Evolutionary conservation across 1,140 invertebrate genomes (phyloP).

Genomic region (Neuroterus valhalla): DNA sequence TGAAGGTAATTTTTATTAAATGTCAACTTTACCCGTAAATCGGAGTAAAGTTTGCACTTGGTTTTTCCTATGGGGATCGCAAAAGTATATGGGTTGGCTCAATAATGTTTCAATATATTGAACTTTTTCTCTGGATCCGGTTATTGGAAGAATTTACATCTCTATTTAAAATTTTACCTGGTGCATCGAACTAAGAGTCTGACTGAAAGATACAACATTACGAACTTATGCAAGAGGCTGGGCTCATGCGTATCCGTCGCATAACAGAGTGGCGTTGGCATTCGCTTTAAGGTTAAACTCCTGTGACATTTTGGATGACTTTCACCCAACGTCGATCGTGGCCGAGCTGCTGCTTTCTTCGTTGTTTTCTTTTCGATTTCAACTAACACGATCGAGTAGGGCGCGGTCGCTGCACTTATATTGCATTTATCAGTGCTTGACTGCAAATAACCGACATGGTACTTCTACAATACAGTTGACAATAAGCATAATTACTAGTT

Average conservation of each 20-base stretch:
- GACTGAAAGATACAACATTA: neutral
- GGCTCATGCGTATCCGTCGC: conserved; percentile 54
- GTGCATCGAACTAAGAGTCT: neutral
- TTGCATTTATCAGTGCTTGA: conserved; percentile 7
- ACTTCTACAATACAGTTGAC: conserved; percentile 1
- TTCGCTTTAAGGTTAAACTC: conserved; percentile 59
- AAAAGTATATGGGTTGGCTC: too few species aligned
- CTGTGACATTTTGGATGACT: conserved; percentile 60
- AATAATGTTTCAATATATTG: too few species aligned
- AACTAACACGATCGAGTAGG: conserved; percentile 41
- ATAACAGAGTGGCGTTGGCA: conserved; percentile 55
- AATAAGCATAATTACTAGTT: conserved; percentile 4
- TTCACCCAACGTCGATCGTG: conserved; percentile 54
- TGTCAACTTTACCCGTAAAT: too few species aligned
- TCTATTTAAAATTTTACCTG: neutral
- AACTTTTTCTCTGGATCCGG: too few species aligned
- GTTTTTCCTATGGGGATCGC: too few species aligned
- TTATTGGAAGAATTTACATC: neutral
- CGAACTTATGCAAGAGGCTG: conserved; percentile 53
- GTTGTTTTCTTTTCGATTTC: conserved; percentile 50
- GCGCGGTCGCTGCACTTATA: conserved; percentile 45
- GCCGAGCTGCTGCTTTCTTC: conserved; percentile 49
- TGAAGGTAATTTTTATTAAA: too few species aligned
- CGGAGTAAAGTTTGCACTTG: too few species aligned
- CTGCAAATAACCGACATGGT: neutral